Percentiles rank a stretch among this genome's conserved stretches.
These are phyloP conservation scores for Bugulina stolonifera DNA, from an alignment of 2,888 invertebrate genomes.

Conservation along the genomic window DNA sequence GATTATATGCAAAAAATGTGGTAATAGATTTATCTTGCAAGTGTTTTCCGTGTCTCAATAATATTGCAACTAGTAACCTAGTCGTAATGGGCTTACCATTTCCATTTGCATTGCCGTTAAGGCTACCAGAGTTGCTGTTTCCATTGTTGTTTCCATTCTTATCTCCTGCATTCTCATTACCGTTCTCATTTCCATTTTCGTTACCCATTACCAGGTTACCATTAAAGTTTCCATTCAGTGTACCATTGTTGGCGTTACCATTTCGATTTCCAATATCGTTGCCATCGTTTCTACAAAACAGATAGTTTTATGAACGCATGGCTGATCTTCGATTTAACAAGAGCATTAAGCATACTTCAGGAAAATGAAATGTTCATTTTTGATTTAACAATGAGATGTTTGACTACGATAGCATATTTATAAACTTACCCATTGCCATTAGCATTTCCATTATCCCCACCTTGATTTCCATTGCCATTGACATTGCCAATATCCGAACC, in stretches of 20 bases:
- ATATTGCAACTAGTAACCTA: no score
- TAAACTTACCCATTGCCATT: slow-evolving; percentile 24
- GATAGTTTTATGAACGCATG: neutral
- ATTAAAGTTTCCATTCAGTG: slow-evolving; percentile 11
- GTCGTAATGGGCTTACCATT: no score
- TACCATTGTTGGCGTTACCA: neutral
- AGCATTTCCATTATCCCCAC: slow-evolving; percentile 15
- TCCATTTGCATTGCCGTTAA: slow-evolving; percentile 22
- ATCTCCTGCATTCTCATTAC: slow-evolving; percentile 21
- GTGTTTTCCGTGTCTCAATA: no score
- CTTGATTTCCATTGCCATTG: slow-evolving; percentile 12
- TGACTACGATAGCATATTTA: neutral
- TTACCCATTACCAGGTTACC: neutral
- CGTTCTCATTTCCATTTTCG: slow-evolving; percentile 16
- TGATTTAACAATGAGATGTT: neutral
- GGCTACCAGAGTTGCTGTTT: neutral
- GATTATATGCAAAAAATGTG: no score
- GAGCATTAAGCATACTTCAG: neutral
- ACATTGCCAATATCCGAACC: slow-evolving; percentile 9
- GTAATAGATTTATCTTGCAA: no score
- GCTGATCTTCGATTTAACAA: neutral
- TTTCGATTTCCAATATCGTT: neutral
- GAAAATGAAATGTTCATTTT: neutral
- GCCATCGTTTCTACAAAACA: slow-evolving; percentile 14
- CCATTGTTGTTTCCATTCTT: slow-evolving; percentile 17